These are phyloP conservation scores for Myopa testacea DNA, from an alignment of 2,888 invertebrate species.

Conservation along the genomic window DNA sequence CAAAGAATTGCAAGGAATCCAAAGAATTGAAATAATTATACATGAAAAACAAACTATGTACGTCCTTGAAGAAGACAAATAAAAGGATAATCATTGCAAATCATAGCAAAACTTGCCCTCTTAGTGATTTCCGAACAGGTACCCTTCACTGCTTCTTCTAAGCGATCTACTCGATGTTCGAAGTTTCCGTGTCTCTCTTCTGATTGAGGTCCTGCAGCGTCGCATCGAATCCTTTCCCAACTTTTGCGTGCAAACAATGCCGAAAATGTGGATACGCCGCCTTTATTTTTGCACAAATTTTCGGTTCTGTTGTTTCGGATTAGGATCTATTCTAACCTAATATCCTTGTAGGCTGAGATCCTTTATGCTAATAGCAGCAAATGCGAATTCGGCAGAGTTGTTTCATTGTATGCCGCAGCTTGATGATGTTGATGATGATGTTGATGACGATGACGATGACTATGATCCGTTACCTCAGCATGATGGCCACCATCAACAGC, in stretches of 20 bases:
- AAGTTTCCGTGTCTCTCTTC: slow-evolving; percentile 40
- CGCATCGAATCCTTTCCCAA: slow-evolving; percentile 57
- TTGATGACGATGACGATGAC: slow-evolving; percentile 10
- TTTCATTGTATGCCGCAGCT: slow-evolving; percentile 9
- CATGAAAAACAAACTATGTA: slow-evolving; percentile 18
- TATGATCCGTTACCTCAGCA: slow-evolving; percentile 34
- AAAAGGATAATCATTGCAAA: neutral
- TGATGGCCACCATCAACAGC: slow-evolving; percentile 48
- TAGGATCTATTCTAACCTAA: neutral
- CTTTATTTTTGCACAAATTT: slow-evolving; percentile 36
- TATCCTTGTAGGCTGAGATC: slow-evolving; percentile 5
- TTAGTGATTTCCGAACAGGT: slow-evolving; percentile 25
- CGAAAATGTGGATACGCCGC: slow-evolving; percentile 56
- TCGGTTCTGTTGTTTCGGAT: slow-evolving; percentile 21
- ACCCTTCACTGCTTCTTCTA: neutral
- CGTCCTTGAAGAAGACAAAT: slow-evolving; percentile 20
- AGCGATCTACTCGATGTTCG: neutral
- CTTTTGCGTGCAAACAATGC: slow-evolving; percentile 64
- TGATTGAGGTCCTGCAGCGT: slow-evolving; percentile 59
- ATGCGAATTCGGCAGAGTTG: slow-evolving; percentile 24
- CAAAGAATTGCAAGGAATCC: neutral
- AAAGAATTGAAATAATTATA: neutral
- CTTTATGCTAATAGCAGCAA: slow-evolving; percentile 24
- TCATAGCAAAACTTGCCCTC: neutral
- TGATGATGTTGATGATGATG: neutral